These are phyloP conservation scores for Enteromius paludinosus DNA, from an alignment of 2,797 vertebrate genomes.

Conservation along the genomic window DNA sequence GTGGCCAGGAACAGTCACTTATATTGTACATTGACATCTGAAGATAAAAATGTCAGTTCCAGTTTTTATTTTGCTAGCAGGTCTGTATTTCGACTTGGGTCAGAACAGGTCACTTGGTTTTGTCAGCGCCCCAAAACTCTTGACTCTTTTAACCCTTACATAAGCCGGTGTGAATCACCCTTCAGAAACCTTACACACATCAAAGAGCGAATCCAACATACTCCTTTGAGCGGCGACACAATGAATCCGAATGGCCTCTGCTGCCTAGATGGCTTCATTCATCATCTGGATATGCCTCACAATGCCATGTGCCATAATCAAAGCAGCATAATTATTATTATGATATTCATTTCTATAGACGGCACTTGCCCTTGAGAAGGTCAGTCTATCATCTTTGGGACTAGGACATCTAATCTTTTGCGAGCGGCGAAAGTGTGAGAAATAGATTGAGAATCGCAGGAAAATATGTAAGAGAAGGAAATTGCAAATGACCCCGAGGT, in stretches of 20 bases:
- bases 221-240: constrained; percentile 51
- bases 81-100: background rate
- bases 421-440: constrained; percentile 42
- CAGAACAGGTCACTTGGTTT: background rate
- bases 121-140: background rate
- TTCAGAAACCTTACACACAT: constrained; percentile 34
- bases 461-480: constrained; percentile 58
- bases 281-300: constrained; percentile 46
- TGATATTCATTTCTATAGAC: constrained; percentile 53
- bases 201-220: constrained; percentile 14
- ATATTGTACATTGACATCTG: background rate
- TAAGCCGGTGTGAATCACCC: constrained; percentile 37
- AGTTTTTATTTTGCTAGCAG: background rate
- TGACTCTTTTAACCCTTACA: constrained; percentile 11
- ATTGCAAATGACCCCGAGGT: constrained; percentile 65
- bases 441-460: constrained; percentile 61
- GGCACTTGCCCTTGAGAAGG: constrained; percentile 54
- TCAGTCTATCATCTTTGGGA: constrained; percentile 55
- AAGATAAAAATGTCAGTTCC: background rate
- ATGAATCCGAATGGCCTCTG: constrained; percentile 42
- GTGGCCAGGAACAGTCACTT: constrained; percentile 18
- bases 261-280: constrained; percentile 47
- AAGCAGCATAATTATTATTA: constrained; percentile 53
- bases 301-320: constrained; percentile 56
- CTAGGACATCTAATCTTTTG: constrained; percentile 57